phyloP scores from a whole-genome alignment of 30 jellyfish, hydroid and myxozoan genomes.

The Aurelia coerulea region DNA sequence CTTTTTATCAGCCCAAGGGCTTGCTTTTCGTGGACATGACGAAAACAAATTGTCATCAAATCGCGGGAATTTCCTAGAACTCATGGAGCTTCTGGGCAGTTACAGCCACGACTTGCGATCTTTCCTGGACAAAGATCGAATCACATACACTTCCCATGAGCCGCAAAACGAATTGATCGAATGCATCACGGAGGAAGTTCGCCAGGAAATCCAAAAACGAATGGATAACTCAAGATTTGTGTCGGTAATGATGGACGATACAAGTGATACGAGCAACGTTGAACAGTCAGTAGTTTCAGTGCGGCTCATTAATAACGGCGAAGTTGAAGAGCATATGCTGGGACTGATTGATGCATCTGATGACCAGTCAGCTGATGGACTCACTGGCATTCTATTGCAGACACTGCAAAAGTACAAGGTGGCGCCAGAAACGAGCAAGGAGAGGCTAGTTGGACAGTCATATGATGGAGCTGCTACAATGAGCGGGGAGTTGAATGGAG shows the following conservation, averaged over 20 bases:
- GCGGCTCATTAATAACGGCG: conserved; percentile 37
- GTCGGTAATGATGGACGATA: too few species aligned
- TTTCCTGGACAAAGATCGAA: conserved; percentile 17
- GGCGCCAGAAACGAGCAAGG: not conserved
- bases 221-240: too few species aligned
- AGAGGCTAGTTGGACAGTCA: conserved; percentile 51
- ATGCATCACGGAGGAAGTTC: too few species aligned
- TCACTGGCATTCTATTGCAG: too few species aligned
- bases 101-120: conserved; percentile 58
- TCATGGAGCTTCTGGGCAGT: conserved; percentile 20
- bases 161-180: too few species aligned
- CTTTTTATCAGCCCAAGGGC: conserved; percentile 52
- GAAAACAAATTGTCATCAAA: conserved; percentile 21
- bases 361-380: too few species aligned
- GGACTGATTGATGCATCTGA: conserved; percentile 43
- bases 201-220: too few species aligned
- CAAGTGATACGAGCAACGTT: conserved; percentile 47
- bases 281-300: conserved; percentile 71
- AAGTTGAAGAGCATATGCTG: conserved; percentile 52
- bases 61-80: conserved; percentile 14
- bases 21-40: conserved; percentile 57
- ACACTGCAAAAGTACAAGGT: too few species aligned
- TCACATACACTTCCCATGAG: too few species aligned
- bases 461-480: conserved; percentile 35
- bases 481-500: too few species aligned